A percentile compares a stretch with the other conserved stretches of the same genome.
These are phyloP conservation scores for Zootoca vivipara DNA, from an alignment of 2,113 vertebrate species.

Conservation along the genomic window DNA sequence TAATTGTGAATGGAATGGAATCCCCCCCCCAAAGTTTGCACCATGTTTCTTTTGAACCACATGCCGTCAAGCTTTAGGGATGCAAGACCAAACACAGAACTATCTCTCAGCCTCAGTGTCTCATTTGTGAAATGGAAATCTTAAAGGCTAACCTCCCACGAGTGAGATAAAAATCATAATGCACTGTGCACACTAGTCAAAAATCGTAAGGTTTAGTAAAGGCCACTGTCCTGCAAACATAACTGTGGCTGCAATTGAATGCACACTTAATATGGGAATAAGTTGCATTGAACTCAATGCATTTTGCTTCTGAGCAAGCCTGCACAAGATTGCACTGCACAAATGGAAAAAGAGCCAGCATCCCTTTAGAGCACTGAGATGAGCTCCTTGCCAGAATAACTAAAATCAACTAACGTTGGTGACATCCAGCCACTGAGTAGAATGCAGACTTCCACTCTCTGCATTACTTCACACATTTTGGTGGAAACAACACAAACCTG, in stretches of 20 bases:
- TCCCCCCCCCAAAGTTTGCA: no score
- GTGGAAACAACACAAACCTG: background rate
- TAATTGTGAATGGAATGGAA: no score
- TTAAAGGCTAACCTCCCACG: background rate
- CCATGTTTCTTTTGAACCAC: background rate
- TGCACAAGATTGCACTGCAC: background rate
- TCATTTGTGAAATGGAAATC: background rate
- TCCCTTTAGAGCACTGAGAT: background rate
- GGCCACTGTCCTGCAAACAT: background rate
- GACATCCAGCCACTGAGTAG: rapidly evolving
- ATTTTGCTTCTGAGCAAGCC: background rate
- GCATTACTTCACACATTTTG: background rate
- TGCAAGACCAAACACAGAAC: background rate
- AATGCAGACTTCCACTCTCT: rapidly evolving
- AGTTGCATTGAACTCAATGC: background rate
- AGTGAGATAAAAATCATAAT: background rate
- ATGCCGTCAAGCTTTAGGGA: background rate
- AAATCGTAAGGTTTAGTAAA: background rate
- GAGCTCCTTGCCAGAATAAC: background rate
- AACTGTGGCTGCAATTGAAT: background rate
- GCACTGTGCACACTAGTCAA: background rate
- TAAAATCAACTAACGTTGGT: rapidly evolving
- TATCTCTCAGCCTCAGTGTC: background rate
- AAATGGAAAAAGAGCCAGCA: background rate
- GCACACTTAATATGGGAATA: background rate